Evolutionary conservation across 2,113 vertebrate genomes (phyloP).

Genomic region (Columbina picui): DNA sequence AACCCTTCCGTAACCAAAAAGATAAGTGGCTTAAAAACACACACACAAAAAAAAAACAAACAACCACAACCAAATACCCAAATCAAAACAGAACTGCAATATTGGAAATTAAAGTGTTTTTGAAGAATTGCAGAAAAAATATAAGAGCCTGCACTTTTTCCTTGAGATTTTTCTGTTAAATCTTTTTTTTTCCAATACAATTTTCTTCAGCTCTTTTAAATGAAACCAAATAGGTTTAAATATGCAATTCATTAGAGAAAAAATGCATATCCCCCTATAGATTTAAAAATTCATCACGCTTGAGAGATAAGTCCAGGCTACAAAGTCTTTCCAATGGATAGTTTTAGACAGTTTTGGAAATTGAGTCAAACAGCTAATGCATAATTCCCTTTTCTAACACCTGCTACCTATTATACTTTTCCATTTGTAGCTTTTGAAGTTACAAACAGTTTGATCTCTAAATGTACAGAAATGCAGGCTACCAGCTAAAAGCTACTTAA

Average conservation of each 20-base stretch:
- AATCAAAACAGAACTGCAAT: neutral
- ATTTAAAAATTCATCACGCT: constrained; percentile 38
- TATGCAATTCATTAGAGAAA: constrained; percentile 47
- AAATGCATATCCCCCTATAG: constrained; percentile 15
- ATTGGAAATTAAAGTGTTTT: neutral
- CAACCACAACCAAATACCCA: neutral
- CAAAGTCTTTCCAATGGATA: constrained; percentile 37
- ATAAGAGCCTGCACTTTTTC: neutral
- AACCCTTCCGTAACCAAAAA: neutral
- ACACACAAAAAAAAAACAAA: neutral
- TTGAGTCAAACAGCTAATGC: constrained; percentile 51
- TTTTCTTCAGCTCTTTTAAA: constrained; percentile 11
- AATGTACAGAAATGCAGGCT: constrained; percentile 7
- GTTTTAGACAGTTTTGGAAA: constrained; percentile 61
- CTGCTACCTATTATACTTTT: constrained; percentile 63
- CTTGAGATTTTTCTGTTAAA: neutral
- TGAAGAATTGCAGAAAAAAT: neutral
- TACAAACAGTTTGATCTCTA: constrained; percentile 42
- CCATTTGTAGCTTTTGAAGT: constrained; percentile 43
- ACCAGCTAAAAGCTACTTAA: constrained; percentile 45
- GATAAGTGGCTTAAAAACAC: neutral
- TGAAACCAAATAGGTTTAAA: constrained; percentile 31
- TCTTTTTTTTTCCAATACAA: neutral
- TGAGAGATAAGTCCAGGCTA: constrained; percentile 10
- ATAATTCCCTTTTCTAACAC: constrained; percentile 53